Base-by-base conservation (phyloP, 1,140 invertebrate genomes). In the Hylaeus volcanicus region DNA sequence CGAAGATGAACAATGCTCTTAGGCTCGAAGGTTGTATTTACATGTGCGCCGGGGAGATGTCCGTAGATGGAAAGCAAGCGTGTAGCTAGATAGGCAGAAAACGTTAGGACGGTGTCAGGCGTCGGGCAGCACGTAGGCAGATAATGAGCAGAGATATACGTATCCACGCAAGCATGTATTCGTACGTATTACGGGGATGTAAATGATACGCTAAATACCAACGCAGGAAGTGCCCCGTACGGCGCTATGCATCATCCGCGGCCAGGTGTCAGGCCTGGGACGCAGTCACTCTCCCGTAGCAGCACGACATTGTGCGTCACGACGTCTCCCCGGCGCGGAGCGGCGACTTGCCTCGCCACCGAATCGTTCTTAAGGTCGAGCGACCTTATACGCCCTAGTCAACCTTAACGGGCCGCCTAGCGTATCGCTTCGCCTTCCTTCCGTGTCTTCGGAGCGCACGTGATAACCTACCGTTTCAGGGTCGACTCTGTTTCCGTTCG, bases 141-240 rank as follows among this genome's bases (percentile, higher is more conserved):
- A 89, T 91, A 90, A 91, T 91, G 88, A 91, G 88, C 63, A 3
- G 69, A 88, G 84, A 90, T 90, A 88, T 84, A 14, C 43, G 41
- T n/a, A 8, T 26, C 26, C 26, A 3, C 43, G 83, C 78, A 81
- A 79, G 60, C 39, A 63, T 11, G 51, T 51, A 9, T 48, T 6
- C 6, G 60, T 56, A 64, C 39, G 39, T n/a, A 14, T n/a, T 41
- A 61, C 68, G 80, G 88, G 85, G 89, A 91, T 89, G 86, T 87
- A 90, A 90, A 90, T 90, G 88, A 91, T 90, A 90, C 41, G 43
- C 70, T 65, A 58, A 75, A 79, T 86, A 88, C 82, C 80, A 89
- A 91, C 89, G 87, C 87, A 91, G 90, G 90, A 92, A 93, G 89
- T 87, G 80, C 87, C 80, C 68, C 76, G 71, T 90, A 83, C 86